Evolutionary conservation across 1,140 invertebrate genomes (phyloP), one percentile per base, ranked within the genome.

Genomic region (Tetramorium parvispinum): DNA sequence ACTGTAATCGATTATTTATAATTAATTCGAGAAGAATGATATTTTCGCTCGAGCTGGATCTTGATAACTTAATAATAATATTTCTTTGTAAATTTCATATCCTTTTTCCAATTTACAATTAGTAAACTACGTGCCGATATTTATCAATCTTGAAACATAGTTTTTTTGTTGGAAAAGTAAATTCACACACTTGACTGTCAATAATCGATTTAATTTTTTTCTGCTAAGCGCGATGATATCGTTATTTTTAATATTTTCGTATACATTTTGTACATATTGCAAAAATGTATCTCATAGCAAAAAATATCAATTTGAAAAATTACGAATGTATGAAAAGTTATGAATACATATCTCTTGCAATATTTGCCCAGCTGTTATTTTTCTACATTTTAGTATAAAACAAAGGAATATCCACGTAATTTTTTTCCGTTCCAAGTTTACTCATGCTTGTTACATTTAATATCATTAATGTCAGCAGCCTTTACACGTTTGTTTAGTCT

Each of bases 321-420:
- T 55, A 55, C 27, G 11, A 24, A 75, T 75, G 21, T 16, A 57
- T 16, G 7, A 24, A 7, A 73, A 73, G 21, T 73, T 37, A 55
- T 18, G n/a, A 40, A 75, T 75, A 6, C 13, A 57, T 75, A 57
- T 75, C 3, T 57, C 37, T 55, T 24, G 37, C 10, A 8, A 57
- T 43, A 24, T 59, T 75, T 59, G 5, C 32, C 43, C 27, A 32
- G 16, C 3, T 57, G 0, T 75, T 53, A 37, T 73, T 40, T 75
- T 75, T 24, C 71, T 43, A 3, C 21, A 6, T 68, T 66, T 43
- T 49, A 68, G 49, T 73, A 24, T 40, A 43, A 75, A 43, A 57
- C n/a, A 21, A 10, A 73, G n/a, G 18, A 18, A 59, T 75, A 59
- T 40, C 8, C 1, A 13, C 6, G 18, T n/a, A n/a, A 40, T 37